A percentile compares a stretch with the other conserved stretches of the same genome.
These are phyloP conservation scores for Microtus pennsylvanicus DNA, from an alignment of 2,113 vertebrate genomes.

Conservation along the genomic window DNA sequence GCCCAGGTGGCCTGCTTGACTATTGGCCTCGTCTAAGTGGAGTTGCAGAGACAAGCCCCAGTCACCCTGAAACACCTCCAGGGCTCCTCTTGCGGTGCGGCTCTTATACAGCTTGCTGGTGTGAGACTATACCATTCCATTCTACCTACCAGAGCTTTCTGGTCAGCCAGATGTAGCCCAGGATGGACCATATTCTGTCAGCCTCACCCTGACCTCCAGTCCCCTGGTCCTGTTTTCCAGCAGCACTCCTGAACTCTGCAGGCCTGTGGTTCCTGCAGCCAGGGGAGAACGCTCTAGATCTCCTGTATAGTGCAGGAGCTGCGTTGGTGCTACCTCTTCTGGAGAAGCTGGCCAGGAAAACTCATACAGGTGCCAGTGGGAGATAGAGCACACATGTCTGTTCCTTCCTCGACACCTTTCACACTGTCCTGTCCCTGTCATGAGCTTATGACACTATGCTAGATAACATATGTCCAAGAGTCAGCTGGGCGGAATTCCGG, in stretches of 20 bases:
- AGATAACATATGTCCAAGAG: neutral
- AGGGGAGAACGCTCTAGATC: neutral
- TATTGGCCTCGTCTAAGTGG: neutral
- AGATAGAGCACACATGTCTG: neutral
- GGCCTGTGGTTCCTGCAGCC: neutral
- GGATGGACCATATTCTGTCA: neutral
- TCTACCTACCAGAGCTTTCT: neutral
- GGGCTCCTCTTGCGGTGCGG: too few species aligned
- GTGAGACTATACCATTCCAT: neutral
- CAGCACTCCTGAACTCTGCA: neutral
- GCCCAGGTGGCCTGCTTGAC: neutral
- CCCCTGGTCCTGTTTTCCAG: neutral
- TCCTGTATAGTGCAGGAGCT: neutral
- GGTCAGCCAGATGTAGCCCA: neutral
- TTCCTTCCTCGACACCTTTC: neutral
- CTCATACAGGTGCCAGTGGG: too few species aligned
- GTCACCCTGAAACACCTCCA: fast-evolving
- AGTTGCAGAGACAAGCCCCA: neutral
- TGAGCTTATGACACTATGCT: too few species aligned
- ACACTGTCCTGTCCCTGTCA: neutral
- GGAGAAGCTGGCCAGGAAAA: neutral
- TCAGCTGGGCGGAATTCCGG: neutral
- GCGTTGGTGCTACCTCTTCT: neutral
- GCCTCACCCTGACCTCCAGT: neutral
- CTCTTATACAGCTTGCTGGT: neutral